Conservation (phyloP, 1,140 invertebrate species). For the Rhynchophorus ferrugineus region DNA sequence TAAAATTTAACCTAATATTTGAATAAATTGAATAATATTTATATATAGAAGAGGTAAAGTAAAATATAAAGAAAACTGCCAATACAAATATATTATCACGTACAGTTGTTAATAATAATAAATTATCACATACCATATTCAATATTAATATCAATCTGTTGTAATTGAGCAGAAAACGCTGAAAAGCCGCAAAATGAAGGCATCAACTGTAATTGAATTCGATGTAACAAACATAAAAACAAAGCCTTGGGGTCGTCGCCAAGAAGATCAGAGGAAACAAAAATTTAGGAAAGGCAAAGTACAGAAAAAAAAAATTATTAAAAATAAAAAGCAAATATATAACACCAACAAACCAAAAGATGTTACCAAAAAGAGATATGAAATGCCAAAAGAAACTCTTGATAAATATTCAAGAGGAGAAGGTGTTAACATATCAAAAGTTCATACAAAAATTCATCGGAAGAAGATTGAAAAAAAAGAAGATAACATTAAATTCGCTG, state of each 20-base stretch:
- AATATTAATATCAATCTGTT: too few relatives aligned
- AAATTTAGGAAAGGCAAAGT: slow-evolving; percentile 11
- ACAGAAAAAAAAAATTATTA: slow-evolving; percentile 1
- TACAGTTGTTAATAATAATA: too few relatives aligned
- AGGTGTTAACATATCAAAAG: slow-evolving; percentile 48
- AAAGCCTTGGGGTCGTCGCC: slow-evolving; percentile 19
- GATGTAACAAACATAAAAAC: slow-evolving; percentile 18
- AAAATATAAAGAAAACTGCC: too few relatives aligned
- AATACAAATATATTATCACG: too few relatives aligned
- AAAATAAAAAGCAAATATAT: slow-evolving; percentile 16
- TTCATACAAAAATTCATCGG: slow-evolving; percentile 56
- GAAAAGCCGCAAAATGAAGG: too few relatives aligned
- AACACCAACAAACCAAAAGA: slow-evolving; percentile 32
- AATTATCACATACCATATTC: too few relatives aligned
- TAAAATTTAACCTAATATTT: too few relatives aligned
- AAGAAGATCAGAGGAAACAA: slow-evolving; percentile 10
- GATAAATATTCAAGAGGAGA: slow-evolving; percentile 56
- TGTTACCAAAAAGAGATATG: slow-evolving; percentile 34
- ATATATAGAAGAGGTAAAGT: too few relatives aligned
- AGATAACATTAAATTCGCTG: slow-evolving; percentile 54
- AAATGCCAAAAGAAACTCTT: slow-evolving; percentile 42
- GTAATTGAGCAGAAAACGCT: too few relatives aligned
- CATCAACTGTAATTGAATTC: slow-evolving; percentile 8
- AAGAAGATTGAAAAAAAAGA: slow-evolving; percentile 60
- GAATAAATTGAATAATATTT: too few relatives aligned